These are phyloP conservation scores for Stegodyphus dumicola DNA, from an alignment of 1,140 invertebrate genomes.

Conservation along the genomic window DNA sequence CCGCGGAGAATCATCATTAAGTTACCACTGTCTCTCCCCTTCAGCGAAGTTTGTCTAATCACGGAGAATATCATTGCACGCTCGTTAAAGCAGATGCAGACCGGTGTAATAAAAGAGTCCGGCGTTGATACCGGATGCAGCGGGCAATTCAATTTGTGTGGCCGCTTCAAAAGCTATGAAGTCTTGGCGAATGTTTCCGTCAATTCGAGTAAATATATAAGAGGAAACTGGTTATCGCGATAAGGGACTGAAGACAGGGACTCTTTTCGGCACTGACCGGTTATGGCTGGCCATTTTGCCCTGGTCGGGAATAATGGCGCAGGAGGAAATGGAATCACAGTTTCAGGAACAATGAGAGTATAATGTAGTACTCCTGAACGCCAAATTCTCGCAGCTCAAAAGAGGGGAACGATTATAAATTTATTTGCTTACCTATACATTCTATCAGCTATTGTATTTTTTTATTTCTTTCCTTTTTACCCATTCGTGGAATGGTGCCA, in stretches of 20 bases:
- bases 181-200: conserved; percentile 41
- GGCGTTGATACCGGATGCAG: conserved; percentile 27
- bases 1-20: conserved; percentile 49
- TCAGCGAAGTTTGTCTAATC: conserved; percentile 17
- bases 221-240: conserved; percentile 37
- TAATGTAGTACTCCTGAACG: conserved; percentile 36
- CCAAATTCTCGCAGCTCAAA: conserved; percentile 23
- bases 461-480: not conserved
- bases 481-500: not conserved
- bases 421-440: conserved; percentile 25
- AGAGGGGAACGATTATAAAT: conserved; percentile 45
- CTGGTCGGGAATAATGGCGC: conserved; percentile 31
- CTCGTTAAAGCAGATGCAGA: conserved; percentile 34
- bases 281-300: conserved; percentile 47
- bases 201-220: conserved; percentile 43
- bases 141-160: conserved; percentile 26
- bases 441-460: not conserved
- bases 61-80: conserved; percentile 40
- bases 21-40: not conserved
- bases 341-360: conserved; percentile 43
- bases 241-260: conserved; percentile 28
- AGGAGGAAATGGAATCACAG: conserved; percentile 45
- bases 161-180: conserved; percentile 39
- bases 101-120: conserved; percentile 52
- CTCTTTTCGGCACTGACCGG: conserved; percentile 26